These are phyloP conservation scores for Tillus elongatus DNA, from an alignment of 2,888 invertebrate species.

Conservation along the genomic window DNA sequence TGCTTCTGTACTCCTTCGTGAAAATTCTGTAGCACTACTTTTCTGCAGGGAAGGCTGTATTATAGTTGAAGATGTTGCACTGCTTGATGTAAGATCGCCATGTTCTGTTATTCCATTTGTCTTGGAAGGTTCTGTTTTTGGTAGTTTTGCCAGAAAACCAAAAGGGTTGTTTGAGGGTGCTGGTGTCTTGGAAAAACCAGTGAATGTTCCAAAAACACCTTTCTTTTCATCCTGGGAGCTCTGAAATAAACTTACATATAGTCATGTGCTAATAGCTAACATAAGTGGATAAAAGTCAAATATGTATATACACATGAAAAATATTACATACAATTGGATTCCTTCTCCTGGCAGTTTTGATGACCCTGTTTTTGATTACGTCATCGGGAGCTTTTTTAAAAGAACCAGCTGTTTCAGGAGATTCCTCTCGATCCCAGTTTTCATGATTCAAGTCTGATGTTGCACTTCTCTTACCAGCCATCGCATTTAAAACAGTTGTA, in stretches of 20 bases:
- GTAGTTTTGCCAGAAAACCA: constrained; percentile 51
- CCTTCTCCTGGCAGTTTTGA: constrained; percentile 69
- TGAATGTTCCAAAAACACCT: constrained; percentile 62
- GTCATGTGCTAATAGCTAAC: constrained; percentile 2
- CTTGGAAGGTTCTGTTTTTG: constrained; percentile 41
- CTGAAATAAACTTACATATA: constrained; percentile 30
- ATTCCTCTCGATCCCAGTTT: constrained; percentile 77
- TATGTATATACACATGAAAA: constrained; percentile 2
- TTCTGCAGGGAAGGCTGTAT: too few relatives aligned
- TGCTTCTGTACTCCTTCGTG: neutral
- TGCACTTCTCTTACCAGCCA: constrained; percentile 69
- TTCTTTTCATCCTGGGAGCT: constrained; percentile 41
- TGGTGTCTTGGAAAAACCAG: constrained; percentile 51
- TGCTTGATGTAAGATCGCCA: constrained; percentile 17
- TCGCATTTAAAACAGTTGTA: too few relatives aligned
- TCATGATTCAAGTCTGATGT: constrained; percentile 68
- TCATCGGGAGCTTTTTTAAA: constrained; percentile 61
- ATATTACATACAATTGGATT: constrained; percentile 28
- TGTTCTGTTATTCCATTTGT: constrained; percentile 31
- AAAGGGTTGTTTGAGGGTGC: constrained; percentile 40
- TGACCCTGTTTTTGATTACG: constrained; percentile 63
- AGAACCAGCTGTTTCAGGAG: constrained; percentile 64
- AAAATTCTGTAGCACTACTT: neutral
- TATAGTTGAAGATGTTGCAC: constrained; percentile 2
- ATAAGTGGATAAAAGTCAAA: constrained; percentile 21